A percentile compares a stretch with the other conserved stretches of the same genome.
Conservation (phyloP, 2,888 invertebrate species). For the Scrobipalpa atriplicella region DNA sequence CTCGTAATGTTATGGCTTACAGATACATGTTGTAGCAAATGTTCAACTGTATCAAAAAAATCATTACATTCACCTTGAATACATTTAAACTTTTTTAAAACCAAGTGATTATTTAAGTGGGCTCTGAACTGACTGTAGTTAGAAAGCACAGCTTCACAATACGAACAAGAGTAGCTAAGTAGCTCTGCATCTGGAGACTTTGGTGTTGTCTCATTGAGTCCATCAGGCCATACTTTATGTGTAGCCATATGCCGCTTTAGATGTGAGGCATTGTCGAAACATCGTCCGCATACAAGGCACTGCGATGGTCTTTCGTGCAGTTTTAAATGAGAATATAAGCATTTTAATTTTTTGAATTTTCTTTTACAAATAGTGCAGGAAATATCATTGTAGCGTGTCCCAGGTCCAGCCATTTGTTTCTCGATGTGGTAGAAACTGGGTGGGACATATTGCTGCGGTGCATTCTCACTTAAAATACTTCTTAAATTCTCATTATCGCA, state of each 20-base stretch:
- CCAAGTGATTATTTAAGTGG: conserved; percentile 59
- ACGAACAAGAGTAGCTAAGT: conserved; percentile 58
- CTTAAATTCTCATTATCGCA: conserved; percentile 13
- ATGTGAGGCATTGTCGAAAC: conserved; percentile 88
- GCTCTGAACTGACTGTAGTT: conserved; percentile 56
- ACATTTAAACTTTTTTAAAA: conserved; percentile 84
- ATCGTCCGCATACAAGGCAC: conserved; percentile 87
- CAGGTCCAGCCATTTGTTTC: neutral
- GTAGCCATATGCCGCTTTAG: conserved; percentile 88
- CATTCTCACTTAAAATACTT: neutral
- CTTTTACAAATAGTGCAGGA: conserved; percentile 82
- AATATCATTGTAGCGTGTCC: neutral
- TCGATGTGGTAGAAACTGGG: neutral
- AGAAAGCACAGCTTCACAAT: conserved; percentile 50
- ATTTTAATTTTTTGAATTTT: conserved; percentile 85
- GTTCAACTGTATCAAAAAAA: conserved; percentile 84
- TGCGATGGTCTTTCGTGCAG: conserved; percentile 87
- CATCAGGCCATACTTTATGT: conserved; percentile 84
- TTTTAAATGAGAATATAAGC: conserved; percentile 84
- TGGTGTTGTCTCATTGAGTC: conserved; percentile 79
- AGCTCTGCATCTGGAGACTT: conserved; percentile 57
- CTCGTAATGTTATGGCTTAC: conserved; percentile 78
- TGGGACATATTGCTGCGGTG: neutral
- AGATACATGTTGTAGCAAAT: conserved; percentile 84
- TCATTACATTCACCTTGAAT: conserved; percentile 84